Base-by-base conservation (phyloP, 2,113 vertebrate genomes). In the Heterocephalus glaber region DNA sequence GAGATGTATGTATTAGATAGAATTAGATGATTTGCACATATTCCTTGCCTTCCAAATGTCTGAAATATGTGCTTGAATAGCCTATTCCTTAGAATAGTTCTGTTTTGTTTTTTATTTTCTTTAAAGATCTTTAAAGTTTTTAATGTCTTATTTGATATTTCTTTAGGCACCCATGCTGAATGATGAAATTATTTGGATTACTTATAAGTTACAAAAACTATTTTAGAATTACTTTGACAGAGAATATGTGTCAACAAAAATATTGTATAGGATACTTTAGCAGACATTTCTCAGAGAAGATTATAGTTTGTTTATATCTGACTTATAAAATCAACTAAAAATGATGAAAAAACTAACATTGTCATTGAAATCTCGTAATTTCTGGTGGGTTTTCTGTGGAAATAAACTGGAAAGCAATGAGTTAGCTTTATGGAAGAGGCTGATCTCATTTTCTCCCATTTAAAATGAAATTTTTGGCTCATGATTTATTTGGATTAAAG, bases 401-500 rank as follows among this genome's bases (percentile, higher is more conserved):
- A 92, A 92, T 76, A 80, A 82, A 49, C 83, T 66, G 86, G 61
- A 83, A 94, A 66, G 56, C 22, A 35, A 72, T 26, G 74, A 35
- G 49, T 38, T 54, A 72, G 60, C 66, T 86, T 89, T 72, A 56
- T 44, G 49, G 49, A 68, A 68, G 56, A 89, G 17, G 47, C 30
- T 83, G 61, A 72, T 85, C 96, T 93, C 79, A 47, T 90, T 94
- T 33, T 88, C 63, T 83, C 7, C 65, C 52, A n/a, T 76, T 93
- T 68, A 65, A 92, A 90, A 58, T 4, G 68, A 83, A 83, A 35
- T 30, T 94, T 79, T 85, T 83, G 86, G 89, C 66, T 93, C 60
- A 7, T 49, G 83, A 86, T 74, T 95, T 86, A 82, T 93, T 74
- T 95, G 94, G 58, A 81, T 86, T 66, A 52, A 82, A 84, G 79